phyloP scores from a whole-genome alignment of 2,113 vertebrate genomes.

The Antechinus flavipes region DNA sequence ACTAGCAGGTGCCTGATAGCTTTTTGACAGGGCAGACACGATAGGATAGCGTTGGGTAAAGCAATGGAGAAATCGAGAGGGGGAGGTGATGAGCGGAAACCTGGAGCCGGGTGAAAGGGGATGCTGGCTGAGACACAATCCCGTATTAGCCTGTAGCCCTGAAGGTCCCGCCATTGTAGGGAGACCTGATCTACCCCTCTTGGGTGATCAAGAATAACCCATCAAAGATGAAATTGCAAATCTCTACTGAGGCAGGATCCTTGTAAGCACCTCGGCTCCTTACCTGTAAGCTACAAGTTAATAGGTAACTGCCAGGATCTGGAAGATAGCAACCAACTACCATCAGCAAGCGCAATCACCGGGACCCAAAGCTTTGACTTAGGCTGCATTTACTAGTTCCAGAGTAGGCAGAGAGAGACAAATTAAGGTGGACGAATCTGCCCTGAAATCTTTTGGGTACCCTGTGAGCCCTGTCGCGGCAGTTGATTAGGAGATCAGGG shows the following conservation, averaged over 20 bases:
- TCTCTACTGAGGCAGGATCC: not conserved
- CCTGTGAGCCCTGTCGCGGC: not conserved
- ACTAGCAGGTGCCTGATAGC: not conserved
- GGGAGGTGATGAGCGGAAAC: not conserved
- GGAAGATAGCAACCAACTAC: not conserved
- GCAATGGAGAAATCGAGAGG: not conserved
- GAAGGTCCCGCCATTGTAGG: not conserved
- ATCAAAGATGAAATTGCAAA: not conserved
- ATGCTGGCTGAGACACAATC: not conserved
- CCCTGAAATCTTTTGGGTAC: not conserved
- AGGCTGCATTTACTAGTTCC: not conserved
- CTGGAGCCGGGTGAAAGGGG: not conserved
- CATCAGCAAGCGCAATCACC: not conserved
- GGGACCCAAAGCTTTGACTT: not conserved
- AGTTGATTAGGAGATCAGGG: not conserved
- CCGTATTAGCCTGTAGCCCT: not conserved
- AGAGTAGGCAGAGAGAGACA: not conserved
- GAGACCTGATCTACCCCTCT: not conserved
- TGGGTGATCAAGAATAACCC: not conserved
- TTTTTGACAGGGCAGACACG: not conserved
- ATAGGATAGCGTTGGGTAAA: not conserved
- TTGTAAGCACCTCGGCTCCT: not conserved
- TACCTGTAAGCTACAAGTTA: constrained; percentile 38
- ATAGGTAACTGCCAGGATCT: not conserved
- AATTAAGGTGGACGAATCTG: not conserved